These are phyloP conservation scores for Gorsachius goisagi DNA, from an alignment of 2,113 vertebrate species.

Conservation along the genomic window DNA sequence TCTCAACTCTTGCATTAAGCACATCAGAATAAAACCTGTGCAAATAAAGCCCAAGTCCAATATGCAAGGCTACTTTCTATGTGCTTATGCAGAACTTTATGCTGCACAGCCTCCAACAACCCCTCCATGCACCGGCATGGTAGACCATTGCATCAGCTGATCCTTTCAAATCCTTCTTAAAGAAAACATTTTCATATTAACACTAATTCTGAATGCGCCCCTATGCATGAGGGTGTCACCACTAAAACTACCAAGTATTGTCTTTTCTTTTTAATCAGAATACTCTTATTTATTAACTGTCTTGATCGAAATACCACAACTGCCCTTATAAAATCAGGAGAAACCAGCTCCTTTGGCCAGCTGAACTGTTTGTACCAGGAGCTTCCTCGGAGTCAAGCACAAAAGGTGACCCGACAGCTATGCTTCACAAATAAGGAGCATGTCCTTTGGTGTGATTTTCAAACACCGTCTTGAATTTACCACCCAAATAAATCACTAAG, in stretches of 20 bases:
- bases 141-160: background rate
- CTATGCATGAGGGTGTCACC: background rate
- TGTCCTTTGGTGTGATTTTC: fast-evolving
- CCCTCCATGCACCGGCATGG: fast-evolving
- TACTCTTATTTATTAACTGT: background rate
- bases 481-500: background rate
- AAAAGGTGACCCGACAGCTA: background rate
- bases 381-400: background rate
- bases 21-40: background rate
- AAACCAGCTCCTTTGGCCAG: background rate
- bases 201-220: background rate
- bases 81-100: background rate
- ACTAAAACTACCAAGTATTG: background rate
- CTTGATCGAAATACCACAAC: background rate
- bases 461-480: background rate
- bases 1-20: background rate
- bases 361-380: background rate
- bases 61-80: background rate
- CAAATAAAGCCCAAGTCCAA: background rate
- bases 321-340: background rate
- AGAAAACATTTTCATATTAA: background rate
- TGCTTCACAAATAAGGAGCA: background rate
- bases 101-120: background rate
- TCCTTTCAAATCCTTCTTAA: background rate
- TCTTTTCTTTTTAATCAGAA: background rate